Base-by-base conservation (phyloP, 2,113 vertebrate genomes). In the Gobiocypris rarus region DNA sequence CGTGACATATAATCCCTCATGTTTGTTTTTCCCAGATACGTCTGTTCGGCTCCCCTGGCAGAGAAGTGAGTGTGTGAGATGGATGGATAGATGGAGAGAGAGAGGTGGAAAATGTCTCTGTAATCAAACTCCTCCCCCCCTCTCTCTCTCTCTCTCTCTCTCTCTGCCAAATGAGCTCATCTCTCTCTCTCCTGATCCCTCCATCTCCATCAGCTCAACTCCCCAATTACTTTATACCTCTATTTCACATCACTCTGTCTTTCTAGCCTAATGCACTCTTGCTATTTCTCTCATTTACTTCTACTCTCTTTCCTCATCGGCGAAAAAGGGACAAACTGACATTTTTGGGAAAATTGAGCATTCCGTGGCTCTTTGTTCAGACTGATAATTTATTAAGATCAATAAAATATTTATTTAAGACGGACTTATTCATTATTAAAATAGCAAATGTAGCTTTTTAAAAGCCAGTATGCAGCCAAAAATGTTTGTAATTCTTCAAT, bases 401-500 rank as follows among this genome's bases (percentile, higher is more conserved):
- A 87, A 87, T 91, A n/a, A 92, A 92, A 91, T 90, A 89, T 91
- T 91, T 26, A 90, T 88, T 43, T 24, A 34, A 73, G 69, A 26
- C 54, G 63, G 28, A 59, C 22, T 58, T 15, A 28, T n/a, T 58
- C 7, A 58, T 78, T 78, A 78, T 45, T 61, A 9, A 61, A 79
- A 24, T 11, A 43, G 56, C n/a, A 45, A 79, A 63, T 26, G 9
- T 45, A 3, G 58, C 38, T 7, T 79, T 38, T 61, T 79, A 61
- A 43, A 79, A 59, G 76, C 11, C 19, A 61, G 14, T 45, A 10
- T 38, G 14, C 14, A 28, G n/a, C 13, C 38, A 79, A 22, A 58
- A 15, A 58, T 59, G 17, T 28, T n/a, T 43, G 22, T 45, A 79
- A 61, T 79, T 45, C n/a, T 45, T 79, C 38, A 28, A 45, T 45